Evolutionary conservation across 2,797 vertebrate species (phyloP).

Genomic region (Brachyalestes nurse): DNA sequence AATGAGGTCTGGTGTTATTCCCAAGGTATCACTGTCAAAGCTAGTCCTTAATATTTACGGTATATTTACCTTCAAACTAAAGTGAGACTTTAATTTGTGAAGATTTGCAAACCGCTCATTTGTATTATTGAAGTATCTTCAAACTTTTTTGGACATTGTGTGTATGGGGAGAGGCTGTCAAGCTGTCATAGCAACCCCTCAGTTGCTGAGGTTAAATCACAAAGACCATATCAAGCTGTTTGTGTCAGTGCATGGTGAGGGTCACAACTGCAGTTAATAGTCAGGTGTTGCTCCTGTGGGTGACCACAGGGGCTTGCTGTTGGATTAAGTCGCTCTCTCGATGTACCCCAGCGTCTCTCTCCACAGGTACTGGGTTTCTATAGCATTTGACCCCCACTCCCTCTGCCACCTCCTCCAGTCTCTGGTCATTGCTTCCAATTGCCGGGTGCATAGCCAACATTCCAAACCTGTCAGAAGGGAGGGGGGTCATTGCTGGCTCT

Average conservation of each 20-base stretch:
- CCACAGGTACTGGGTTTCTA: background rate
- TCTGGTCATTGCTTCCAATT: conserved; percentile 51
- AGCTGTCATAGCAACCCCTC: background rate
- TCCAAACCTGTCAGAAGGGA: conserved; percentile 48
- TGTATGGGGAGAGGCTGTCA: background rate
- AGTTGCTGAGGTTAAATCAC: background rate
- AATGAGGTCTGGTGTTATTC: too few species aligned
- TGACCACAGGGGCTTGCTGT: background rate
- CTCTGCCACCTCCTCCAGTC: background rate
- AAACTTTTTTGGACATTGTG: background rate
- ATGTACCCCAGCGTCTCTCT: background rate
- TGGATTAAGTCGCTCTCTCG: background rate
- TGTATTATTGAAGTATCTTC: background rate
- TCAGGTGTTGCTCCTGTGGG: background rate
- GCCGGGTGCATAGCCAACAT: conserved; percentile 52
- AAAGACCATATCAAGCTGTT: background rate
- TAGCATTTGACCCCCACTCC: conserved; percentile 24
- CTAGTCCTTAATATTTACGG: too few species aligned
- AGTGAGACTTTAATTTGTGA: background rate
- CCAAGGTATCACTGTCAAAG: too few species aligned
- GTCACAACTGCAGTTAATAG: background rate
- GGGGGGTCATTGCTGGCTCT: conserved; percentile 36
- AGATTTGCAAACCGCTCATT: background rate
- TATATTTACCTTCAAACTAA: too few species aligned
- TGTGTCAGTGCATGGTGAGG: background rate